phyloP scores from a whole-genome alignment of 2,888 invertebrate genomes.

The Amphipoea lucens region DNA sequence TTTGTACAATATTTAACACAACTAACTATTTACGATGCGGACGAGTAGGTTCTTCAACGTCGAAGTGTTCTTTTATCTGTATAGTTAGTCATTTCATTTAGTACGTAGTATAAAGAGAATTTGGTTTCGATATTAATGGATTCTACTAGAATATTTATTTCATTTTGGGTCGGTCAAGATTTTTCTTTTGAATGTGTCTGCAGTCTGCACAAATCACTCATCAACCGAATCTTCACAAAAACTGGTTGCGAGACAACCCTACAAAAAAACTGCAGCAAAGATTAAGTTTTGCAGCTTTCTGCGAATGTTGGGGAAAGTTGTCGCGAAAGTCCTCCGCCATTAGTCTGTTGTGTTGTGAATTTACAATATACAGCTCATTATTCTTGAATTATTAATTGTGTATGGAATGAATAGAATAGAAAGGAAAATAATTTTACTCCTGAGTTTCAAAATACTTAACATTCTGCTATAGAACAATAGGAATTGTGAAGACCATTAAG shows the following conservation, averaged over 20 bases:
- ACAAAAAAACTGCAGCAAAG: slow-evolving; percentile 36
- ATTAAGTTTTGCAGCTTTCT: slow-evolving; percentile 39
- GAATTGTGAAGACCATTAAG: slow-evolving; percentile 7
- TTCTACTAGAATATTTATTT: neutral
- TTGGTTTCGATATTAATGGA: neutral
- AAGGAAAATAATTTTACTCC: slow-evolving; percentile 37
- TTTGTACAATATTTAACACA: too few relatives aligned
- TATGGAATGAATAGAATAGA: slow-evolving; percentile 48
- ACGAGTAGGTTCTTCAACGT: too few relatives aligned
- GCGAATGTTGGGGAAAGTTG: slow-evolving; percentile 54
- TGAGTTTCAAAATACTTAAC: slow-evolving; percentile 34
- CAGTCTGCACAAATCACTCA: neutral
- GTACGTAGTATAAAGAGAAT: neutral
- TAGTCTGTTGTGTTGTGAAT: slow-evolving; percentile 52
- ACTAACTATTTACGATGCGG: too few relatives aligned
- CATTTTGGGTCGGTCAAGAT: neutral
- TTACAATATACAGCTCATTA: slow-evolving; percentile 54
- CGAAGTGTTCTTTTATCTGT: neutral
- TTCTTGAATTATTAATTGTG: slow-evolving; percentile 58
- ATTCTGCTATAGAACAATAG: slow-evolving; percentile 43
- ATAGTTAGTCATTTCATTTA: neutral
- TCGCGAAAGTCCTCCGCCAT: slow-evolving; percentile 51
- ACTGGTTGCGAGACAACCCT: slow-evolving; percentile 13
- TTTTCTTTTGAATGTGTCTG: neutral
- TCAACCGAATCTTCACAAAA: neutral